Evolutionary conservation across 2,113 vertebrate species (phyloP), one percentile per base, ranked within the genome.

Genomic region (Bolborhynchus lineola): DNA sequence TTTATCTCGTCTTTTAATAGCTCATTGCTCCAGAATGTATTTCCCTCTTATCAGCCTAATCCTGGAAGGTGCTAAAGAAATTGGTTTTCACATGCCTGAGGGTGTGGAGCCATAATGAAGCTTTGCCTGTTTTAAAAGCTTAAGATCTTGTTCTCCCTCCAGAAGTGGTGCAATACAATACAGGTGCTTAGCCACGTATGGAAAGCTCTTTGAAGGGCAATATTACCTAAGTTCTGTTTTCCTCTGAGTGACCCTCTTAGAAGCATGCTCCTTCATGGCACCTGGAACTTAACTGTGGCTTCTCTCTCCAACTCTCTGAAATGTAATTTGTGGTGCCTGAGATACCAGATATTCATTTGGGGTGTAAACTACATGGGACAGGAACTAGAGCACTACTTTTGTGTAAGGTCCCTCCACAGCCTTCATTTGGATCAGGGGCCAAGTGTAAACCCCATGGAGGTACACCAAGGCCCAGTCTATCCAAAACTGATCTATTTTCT

Each of bases 201-300:
- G 33, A 68, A 91, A 84, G 16, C 4, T 85, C 8, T 37, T 65
- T 64, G 42, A 78, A 89, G 15, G 25, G 9, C 52, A 82, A 3
- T 5, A 11, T 28, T 21, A 57, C 35, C 49, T 76, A 19, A 21
- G 4, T n/a, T 0, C 0, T 28, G 5, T 53, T 67, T 88, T 49
- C 31, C 5, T 88, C 18, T 35, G 55, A 71, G 63, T 44, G 35
- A 71, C 3, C 25, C 23, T 81, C 5, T 70, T 42, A 68, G 62
- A n/a, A 84, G 4, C 9, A 7, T 76, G 20, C 7, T 69, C 24
- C 10, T 23, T 76, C 44, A 18, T 41, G 70, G 60, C 44, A 76
- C 7, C 52, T 69, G 78, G 39, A 79, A 47, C 52, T 86, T 83
- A 57, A 67, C 18, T 81, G 33, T 29, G 33, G 21, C 47, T 67